Evolutionary conservation across 1,140 invertebrate species (phyloP), one percentile per base, ranked within the genome.

Genomic region (Drosophila serrata): DNA sequence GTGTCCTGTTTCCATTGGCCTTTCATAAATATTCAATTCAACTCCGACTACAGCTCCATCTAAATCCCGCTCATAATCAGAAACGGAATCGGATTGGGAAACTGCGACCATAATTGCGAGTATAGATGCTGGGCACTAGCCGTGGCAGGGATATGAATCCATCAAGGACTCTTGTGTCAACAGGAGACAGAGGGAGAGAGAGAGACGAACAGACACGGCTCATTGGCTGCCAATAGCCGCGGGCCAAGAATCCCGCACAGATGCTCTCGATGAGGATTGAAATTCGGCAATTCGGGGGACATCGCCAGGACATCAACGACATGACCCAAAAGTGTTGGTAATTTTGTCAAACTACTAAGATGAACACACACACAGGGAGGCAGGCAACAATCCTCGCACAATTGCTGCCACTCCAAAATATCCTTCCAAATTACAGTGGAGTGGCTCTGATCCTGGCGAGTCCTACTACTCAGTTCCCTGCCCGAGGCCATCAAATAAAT

Each of bases 11-110:
- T 40, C 59, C 62, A 49, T 37, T 29, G 39, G 49, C 77, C 61
- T 67, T 73, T 80, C 84, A 88, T 88, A 88, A 90, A 88, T 87
- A 87, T 87, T 87, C 84, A 88, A 90, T 87, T 59, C 81, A 53
- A 61, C 51, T 37, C 69, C n/a, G 48, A 31, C 48, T 74, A 64
- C 68, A 70, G 63, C 79, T 62, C 76, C 63, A 65, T 63, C 79
- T 75, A 37, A 31, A 29, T 29, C 39, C 61, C 29, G 67, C 75
- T 77, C 77, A 84, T 88, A 88, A 88, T 90, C 82, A 88, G 62
- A 53, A 69, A 37, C 62, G 65, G 67, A 59, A 72, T 72, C 27
- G 57, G 55, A 72, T 75, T 51, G 59, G 74, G 60, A 67, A 67
- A 53, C 74, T 59, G 73, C 74, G 73, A 75, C 60, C 74, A 76